Evolutionary conservation across 2,888 invertebrate genomes (phyloP), one percentile per base, ranked within the genome.

Genomic region (Rotaria macrura): DNA sequence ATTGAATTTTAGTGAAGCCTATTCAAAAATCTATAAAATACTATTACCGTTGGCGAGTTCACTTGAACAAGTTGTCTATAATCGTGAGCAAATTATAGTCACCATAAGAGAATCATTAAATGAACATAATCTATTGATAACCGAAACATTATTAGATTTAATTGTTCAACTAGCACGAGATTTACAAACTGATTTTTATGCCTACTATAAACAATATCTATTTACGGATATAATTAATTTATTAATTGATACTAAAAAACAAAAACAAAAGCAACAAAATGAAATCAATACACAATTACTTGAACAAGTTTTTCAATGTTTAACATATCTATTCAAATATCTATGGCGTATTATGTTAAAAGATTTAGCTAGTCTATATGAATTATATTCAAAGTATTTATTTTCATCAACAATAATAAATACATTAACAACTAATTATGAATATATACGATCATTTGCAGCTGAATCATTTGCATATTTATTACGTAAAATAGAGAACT

Each of bases 381-480:
- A 89, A 90, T 89, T 88, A 88, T 87, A 49, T 88, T 43, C 74
- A 38, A 74, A 74, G 25, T 74, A 23, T 43, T 74, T 74, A 25
- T 74, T 74, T 43, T 74, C 43, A 74, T 38, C 74, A 25, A 25
- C 23, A 57, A 12, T 49, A 12, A 49, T 29, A 17, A 74, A 74
- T 40, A 38, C 74, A 40, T 65, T 65, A 29, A 65, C 65, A 65
- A 92, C 92, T n/a, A 93, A 94, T 88, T 95, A 95, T 43, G 93
- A 93, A 87, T 95, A 96, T 89, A 94, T 97, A 40, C 94, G 95
- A 88, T 94, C 94, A 89, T 98, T 97, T 93, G 96, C 97, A 9
- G 95, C 96, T 0, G 96, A 97, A 91, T 95, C 96, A 91, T 97
- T 97, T 92, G 95, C 97, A 0, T 97, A 96, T 92, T 94, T 98